phyloP scores from a whole-genome alignment of 2,888 invertebrate species.

The Dynastes maya region DNA sequence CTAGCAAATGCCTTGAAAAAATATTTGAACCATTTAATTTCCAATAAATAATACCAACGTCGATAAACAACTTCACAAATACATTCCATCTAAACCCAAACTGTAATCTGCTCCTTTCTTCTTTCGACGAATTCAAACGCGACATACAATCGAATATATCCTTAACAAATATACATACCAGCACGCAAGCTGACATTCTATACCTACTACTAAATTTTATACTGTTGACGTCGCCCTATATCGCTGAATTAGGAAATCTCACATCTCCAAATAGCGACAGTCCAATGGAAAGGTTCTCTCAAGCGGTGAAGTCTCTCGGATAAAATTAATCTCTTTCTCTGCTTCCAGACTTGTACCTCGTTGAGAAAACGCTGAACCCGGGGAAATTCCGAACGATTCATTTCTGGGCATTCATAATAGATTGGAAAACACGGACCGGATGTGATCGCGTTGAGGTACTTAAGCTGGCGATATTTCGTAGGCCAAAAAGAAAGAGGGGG shows the following conservation, averaged over 20 bases:
- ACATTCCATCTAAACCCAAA: too few relatives aligned
- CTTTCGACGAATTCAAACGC: too few relatives aligned
- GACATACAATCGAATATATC: slow-evolving; percentile 20
- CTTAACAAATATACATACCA: slow-evolving; percentile 18
- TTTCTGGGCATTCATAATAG: slow-evolving; percentile 33
- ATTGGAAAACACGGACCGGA: slow-evolving; percentile 1
- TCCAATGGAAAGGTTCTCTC: not conserved
- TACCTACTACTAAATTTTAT: slow-evolving; percentile 30
- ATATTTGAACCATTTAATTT: too few relatives aligned
- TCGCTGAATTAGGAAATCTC: slow-evolving; percentile 30
- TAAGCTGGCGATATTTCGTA: too few relatives aligned
- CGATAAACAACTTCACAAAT: too few relatives aligned
- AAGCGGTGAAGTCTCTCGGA: slow-evolving; percentile 31
- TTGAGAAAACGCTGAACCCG: slow-evolving; percentile 34
- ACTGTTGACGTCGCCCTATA: not conserved
- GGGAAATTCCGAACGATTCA: slow-evolving; percentile 35
- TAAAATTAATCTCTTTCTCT: slow-evolving; percentile 39
- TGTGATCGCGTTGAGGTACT: not conserved
- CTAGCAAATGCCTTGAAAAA: too few relatives aligned
- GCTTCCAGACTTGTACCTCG: slow-evolving; percentile 14
- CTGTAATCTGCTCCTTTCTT: too few relatives aligned
- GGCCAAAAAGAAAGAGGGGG: too few relatives aligned
- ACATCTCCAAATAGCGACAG: slow-evolving; percentile 32
- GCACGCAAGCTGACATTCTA: not conserved
- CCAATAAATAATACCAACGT: too few relatives aligned